Conservation (phyloP, 2,888 invertebrate genomes). For the Polymixis lichenea region DNA sequence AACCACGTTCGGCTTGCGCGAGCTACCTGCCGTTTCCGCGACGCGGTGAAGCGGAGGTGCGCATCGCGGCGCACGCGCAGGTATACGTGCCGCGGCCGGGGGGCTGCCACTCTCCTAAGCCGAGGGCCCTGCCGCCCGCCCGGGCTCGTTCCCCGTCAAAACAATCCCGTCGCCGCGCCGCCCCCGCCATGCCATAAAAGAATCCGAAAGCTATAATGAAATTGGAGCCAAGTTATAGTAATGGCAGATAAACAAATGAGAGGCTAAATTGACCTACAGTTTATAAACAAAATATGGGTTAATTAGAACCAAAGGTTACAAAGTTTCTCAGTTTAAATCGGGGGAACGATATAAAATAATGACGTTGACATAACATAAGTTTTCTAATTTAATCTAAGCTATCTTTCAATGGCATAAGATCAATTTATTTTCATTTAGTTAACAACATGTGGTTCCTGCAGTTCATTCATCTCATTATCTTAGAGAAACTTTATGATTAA, state of each 20-base stretch:
- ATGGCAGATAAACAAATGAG: conserved; percentile 9
- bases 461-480: conserved; percentile 29
- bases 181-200: conserved; percentile 41
- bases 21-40: conserved; percentile 87
- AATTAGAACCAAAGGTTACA: neutral
- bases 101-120: conserved; percentile 75
- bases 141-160: conserved; percentile 72
- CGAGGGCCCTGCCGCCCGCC: conserved; percentile 66
- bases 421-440: conserved; percentile 7
- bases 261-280: neutral
- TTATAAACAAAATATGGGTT: conserved; percentile 6
- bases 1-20: conserved; percentile 80
- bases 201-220: conserved; percentile 47
- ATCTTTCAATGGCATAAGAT: conserved; percentile 6
- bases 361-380: neutral
- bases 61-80: conserved; percentile 88
- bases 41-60: conserved; percentile 87
- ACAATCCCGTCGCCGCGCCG: conserved; percentile 69
- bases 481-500: conserved; percentile 73
- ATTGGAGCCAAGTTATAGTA: conserved; percentile 30
- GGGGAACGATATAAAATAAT: neutral
- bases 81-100: conserved; percentile 75
- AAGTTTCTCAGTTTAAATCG: conserved; percentile 1
- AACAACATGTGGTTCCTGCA: conserved; percentile 28
- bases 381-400: neutral